Evolutionary conservation across 2,888 invertebrate species (phyloP), one percentile per base, ranked within the genome.

Genomic region (Melanargia galathea): DNA sequence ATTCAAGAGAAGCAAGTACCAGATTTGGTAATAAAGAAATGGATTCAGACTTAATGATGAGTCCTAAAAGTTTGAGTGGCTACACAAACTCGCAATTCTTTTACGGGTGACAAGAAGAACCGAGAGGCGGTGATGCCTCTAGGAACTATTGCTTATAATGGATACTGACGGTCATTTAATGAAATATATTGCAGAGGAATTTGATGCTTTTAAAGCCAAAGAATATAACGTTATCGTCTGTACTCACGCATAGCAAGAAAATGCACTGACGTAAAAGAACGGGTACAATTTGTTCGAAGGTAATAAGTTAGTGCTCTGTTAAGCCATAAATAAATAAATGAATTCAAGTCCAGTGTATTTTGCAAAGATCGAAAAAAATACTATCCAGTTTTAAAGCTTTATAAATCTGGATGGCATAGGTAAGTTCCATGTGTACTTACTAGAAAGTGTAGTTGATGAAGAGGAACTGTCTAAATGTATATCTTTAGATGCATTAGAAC

Each of bases 41-140:
- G 2, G 77, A 82, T 51, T 76, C 81, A 24, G 86, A 86, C 64
- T 68, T 82, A 18, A 78, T 86, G 73, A 81, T 87, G 46, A 90
- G 90, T 68, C 90, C 90, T 3, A 90, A 87, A 55, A 90, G 90
- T 60, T 80, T 91, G 75, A 83, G 84, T 40, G 82, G 86, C 2
- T 89, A 84, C 70, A 82, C 87, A 0, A 85, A 80, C 70, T 79
- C 83, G 0, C 86, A 89, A 51, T 90, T 82, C 66, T 89, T 87
- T 69, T 90, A 90, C 26, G 90, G 89, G 78, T 90, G 89, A 90
- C 71, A 86, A 86, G 70, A 77, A 56, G 75, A 77, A n/a, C 62
- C 68, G 22, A 75, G 79, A 67, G 79, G 78, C 65, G 68, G 67
- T 26, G 68, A 73, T 46, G 71, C 76, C 75, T 81, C 85, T 71